Evolutionary conservation across 1,140 invertebrate species (phyloP), one percentile per base, ranked within the genome.

Genomic region (Andricus grossulariae): DNA sequence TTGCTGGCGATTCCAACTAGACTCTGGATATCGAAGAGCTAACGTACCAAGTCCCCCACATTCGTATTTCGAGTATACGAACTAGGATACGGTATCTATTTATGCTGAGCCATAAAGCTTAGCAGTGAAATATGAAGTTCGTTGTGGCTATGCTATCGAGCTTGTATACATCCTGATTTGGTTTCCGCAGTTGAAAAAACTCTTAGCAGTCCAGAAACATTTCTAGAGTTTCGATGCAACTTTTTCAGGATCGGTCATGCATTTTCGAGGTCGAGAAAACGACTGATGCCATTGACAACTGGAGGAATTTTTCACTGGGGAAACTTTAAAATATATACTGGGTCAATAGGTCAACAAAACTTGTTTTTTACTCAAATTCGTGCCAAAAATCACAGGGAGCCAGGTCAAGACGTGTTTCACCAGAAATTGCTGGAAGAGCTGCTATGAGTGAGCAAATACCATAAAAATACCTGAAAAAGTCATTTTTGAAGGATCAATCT

Each of bases 1-100:
- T 85, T 81, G 81, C 80, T 83, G 80, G 50, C 80, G 78, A 84
- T 86, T 83, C 77, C 72, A 77, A 76, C 76, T 71, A 76, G 78
- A 85, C 74, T 73, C 73, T 73, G 74, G 80, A 82, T 86, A 83
- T 80, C 78, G 78, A 80, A 78, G 73, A 80, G 78, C 74, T 66
- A 81, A 78, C 73, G 74, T 80, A 79, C 75, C 51, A 50, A 77
- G 51, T 76, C 50, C 71, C 49, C 21, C 21, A 8, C 39, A 45
- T 45, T 45, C 39, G 39, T 77, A 50, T 66, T 32, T 52, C 39
- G 73, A 73, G 77, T 72, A 25, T 52, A 72, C 75, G 25, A 32
- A 32, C 25, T 82, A 21, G 50, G 73, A 80, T 66, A 55, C 73
- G 45, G 72, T 81, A 79, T 80, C 80, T 81, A 81, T 81, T 83